phyloP scores from a whole-genome alignment of 2,113 vertebrate genomes.

The Mesocricetus auratus region DNA sequence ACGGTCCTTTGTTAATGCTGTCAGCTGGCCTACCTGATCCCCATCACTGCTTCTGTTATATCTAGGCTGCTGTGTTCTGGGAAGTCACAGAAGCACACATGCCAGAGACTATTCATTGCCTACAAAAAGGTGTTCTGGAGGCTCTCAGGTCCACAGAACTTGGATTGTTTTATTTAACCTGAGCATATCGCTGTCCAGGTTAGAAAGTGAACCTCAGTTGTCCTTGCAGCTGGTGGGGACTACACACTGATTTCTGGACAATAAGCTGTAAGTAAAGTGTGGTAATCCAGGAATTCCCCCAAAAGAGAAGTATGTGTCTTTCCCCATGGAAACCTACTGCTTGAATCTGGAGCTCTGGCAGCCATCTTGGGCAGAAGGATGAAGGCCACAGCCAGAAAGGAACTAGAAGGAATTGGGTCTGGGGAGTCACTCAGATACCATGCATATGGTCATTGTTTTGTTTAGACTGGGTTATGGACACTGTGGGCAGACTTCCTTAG shows the following conservation, averaged over 20 bases:
- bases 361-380: neutral
- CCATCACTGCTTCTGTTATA: neutral
- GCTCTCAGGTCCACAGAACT: neutral
- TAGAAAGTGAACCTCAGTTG: neutral
- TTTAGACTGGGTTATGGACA: neutral
- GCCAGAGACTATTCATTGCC: neutral
- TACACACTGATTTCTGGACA: neutral
- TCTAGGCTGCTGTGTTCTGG: slow-evolving; percentile 14
- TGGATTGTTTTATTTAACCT: neutral
- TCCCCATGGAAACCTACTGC: neutral
- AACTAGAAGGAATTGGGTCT: neutral
- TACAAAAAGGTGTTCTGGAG: neutral
- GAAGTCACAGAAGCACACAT: neutral
- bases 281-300: neutral
- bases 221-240: neutral
- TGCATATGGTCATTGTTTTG: neutral
- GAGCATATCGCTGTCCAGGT: neutral
- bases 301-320: neutral
- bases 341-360: neutral
- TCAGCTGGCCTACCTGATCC: neutral
- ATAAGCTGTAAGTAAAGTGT: neutral
- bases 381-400: neutral
- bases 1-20: neutral
- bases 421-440: neutral
- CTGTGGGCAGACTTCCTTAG: neutral